Conservation (phyloP, 2,888 invertebrate genomes). For the Deroplatys truncata region DNA sequence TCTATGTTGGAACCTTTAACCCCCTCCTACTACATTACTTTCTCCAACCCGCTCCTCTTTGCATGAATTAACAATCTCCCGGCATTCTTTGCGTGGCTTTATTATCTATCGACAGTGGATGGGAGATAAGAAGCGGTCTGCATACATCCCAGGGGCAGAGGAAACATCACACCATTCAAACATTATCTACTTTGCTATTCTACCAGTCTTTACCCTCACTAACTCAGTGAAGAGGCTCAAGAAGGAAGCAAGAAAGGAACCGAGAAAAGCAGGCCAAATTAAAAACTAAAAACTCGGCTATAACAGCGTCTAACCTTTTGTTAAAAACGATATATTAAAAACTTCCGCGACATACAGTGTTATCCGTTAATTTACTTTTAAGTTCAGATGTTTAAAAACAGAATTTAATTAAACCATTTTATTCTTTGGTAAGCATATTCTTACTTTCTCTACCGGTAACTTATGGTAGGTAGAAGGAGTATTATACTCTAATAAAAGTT, state of each 20-base stretch:
- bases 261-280: neutral
- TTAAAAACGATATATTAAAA: too few species aligned
- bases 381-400: too few species aligned
- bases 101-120: constrained; percentile 11
- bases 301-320: too few species aligned
- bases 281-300: neutral
- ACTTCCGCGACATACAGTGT: too few species aligned
- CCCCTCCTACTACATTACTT: neutral
- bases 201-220: neutral
- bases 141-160: constrained; percentile 14
- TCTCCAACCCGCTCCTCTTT: neutral
- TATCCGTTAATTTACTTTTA: too few species aligned
- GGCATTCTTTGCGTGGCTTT: constrained; percentile 10
- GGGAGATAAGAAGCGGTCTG: constrained; percentile 3
- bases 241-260: neutral
- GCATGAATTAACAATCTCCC: constrained; percentile 16
- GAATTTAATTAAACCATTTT: too few species aligned
- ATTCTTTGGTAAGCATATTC: too few species aligned
- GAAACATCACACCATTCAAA: constrained; percentile 17
- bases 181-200: constrained; percentile 12
- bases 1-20: neutral
- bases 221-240: neutral
- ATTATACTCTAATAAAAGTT: too few species aligned
- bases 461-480: too few species aligned
- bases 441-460: too few species aligned